Evolutionary conservation across 2,113 vertebrate genomes (phyloP).

Genomic region (Todiramphus saurophagus): DNA sequence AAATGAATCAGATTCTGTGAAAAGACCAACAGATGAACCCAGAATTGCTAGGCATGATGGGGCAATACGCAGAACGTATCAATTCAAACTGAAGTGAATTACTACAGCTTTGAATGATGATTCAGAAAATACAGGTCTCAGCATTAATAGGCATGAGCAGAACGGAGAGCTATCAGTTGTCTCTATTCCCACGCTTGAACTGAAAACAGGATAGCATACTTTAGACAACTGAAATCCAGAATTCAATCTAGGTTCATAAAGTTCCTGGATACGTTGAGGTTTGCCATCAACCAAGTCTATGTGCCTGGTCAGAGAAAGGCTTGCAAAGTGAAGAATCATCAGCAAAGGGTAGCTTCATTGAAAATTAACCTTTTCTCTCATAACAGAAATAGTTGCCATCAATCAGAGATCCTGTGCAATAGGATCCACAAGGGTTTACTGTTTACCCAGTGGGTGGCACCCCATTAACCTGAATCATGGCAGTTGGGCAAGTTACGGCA

Average conservation of each 20-base stretch:
- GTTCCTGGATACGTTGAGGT: background rate
- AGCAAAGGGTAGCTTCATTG: background rate
- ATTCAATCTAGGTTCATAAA: background rate
- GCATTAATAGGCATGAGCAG: background rate
- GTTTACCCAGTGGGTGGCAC: constrained; percentile 19
- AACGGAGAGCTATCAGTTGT: background rate
- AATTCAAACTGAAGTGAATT: background rate
- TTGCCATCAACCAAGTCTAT: background rate
- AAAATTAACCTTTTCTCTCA: background rate
- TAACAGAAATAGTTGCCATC: background rate
- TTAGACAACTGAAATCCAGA: background rate
- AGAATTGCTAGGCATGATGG: background rate
- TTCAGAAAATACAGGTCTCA: background rate
- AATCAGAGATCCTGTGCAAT: background rate
- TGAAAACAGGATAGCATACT: background rate
- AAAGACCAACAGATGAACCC: background rate
- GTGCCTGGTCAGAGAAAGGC: background rate
- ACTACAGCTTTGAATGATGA: background rate
- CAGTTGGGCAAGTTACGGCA: background rate
- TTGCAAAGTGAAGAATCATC: background rate
- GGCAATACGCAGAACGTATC: background rate
- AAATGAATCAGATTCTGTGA: background rate
- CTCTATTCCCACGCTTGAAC: background rate
- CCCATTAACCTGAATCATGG: background rate
- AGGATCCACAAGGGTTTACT: background rate